Evolutionary conservation across 92 coral and sea anemone genomes (phyloP).

Genomic region (Heteractis magnifica): DNA sequence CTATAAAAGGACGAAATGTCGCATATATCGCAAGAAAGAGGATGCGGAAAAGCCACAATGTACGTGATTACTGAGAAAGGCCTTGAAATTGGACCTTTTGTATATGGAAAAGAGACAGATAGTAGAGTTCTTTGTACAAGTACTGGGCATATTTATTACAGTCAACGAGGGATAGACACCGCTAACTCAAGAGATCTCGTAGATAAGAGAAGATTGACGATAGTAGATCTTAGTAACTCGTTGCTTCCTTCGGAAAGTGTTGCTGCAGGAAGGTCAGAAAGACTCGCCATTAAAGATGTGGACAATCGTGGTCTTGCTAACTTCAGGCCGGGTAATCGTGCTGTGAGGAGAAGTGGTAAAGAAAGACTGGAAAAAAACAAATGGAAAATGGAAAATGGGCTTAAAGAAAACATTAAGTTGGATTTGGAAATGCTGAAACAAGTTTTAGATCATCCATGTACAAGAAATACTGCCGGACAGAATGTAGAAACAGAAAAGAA

Average conservation of each 20-base stretch:
- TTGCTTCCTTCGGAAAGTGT: constrained; percentile 6
- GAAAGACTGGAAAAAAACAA: background rate
- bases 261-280: background rate
- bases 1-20: constrained; percentile 13
- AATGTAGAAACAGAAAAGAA: background rate
- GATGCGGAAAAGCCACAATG: constrained; percentile 61
- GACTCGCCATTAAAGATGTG: constrained; percentile 8
- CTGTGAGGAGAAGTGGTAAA: constrained; percentile 7
- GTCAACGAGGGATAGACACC: background rate
- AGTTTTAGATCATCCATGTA: background rate
- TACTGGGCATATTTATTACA: constrained; percentile 20
- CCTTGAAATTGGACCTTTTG: constrained; percentile 50
- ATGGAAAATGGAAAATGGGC: background rate
- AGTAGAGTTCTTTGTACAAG: constrained; percentile 37
- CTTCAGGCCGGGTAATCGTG: constrained; percentile 1
- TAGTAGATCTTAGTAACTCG: constrained; percentile 30
- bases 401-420: background rate
- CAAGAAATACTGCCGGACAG: background rate
- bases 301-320: background rate
- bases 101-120: constrained; percentile 24
- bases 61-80: constrained; percentile 71
- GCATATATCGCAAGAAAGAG: constrained; percentile 13
- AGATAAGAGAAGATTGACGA: constrained; percentile 14
- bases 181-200: background rate
- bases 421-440: constrained; percentile 4